Evolutionary conservation across 2,113 vertebrate species (phyloP).

Genomic region (Cichladusa arquata): DNA sequence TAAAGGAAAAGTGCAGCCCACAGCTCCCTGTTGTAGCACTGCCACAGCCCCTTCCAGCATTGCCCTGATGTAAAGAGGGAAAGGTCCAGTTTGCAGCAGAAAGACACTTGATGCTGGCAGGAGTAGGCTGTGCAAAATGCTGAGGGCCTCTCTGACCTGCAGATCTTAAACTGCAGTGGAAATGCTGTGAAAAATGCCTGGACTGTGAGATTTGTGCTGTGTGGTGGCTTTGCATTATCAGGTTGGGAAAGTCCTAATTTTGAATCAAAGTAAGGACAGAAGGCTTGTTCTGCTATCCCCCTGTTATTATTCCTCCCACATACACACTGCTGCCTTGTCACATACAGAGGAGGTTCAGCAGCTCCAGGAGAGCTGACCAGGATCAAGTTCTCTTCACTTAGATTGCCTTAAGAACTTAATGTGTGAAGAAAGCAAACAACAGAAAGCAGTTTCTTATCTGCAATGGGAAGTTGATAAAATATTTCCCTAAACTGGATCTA

Average conservation of each 20-base stretch:
- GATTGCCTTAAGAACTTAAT: not conserved
- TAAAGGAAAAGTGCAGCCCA: not conserved
- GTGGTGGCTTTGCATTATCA: not conserved
- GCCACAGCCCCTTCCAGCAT: not conserved
- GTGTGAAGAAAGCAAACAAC: not conserved
- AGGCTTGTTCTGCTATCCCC: not conserved
- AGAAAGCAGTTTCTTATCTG: not conserved
- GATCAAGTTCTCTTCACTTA: not conserved
- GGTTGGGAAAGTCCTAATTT: not conserved
- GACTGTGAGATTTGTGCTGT: not conserved
- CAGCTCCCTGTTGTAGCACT: rapidly evolving
- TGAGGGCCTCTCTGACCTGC: not conserved
- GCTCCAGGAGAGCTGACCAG: not conserved
- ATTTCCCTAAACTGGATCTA: not conserved
- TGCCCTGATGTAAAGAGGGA: not conserved
- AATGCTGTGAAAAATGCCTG: not conserved
- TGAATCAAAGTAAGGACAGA: not conserved
- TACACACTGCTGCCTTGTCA: not conserved
- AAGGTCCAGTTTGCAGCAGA: not conserved
- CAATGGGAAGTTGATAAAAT: not conserved
- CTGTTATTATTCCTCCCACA: not conserved
- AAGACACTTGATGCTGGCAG: not conserved
- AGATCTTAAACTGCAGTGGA: not conserved
- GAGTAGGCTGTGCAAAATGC: not conserved
- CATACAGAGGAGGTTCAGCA: not conserved